Percentiles rank a stretch among this genome's conserved stretches.
Evolutionary conservation across 2,113 vertebrate species (phyloP).

Genomic region (Phalacrocorax carbo): DNA sequence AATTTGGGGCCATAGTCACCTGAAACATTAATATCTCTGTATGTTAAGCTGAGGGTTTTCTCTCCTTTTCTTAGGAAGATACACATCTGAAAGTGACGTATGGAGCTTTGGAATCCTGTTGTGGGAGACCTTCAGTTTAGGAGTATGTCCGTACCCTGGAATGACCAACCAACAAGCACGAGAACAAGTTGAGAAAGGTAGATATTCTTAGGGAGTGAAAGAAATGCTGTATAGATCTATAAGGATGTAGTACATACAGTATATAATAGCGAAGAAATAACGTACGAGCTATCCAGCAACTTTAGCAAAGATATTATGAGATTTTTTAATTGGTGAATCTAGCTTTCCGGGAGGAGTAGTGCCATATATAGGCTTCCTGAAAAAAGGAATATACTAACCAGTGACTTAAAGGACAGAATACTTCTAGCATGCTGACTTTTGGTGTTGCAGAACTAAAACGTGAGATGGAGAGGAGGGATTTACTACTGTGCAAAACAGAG

Average conservation of each 20-base stretch:
- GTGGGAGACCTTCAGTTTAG: conserved; percentile 98
- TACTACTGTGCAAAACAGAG: background rate
- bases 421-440: background rate
- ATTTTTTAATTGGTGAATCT: background rate
- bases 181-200: conserved; percentile 97
- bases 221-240: background rate
- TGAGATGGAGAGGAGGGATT: background rate
- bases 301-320: background rate
- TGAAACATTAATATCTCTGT: background rate
- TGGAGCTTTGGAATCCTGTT: conserved; percentile 98
- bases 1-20: background rate
- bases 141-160: conserved; percentile 94
- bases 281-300: background rate
- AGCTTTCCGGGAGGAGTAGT: background rate
- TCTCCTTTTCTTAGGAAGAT: conserved; percentile 81
- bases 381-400: background rate
- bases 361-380: background rate
- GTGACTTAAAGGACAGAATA: background rate
- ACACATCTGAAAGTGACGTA: conserved; percentile 95
- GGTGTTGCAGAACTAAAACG: background rate
- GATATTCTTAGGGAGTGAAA: background rate
- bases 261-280: background rate
- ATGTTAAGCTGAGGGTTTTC: background rate
- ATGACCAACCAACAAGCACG: conserved; percentile 98
- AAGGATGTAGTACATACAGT: background rate